Evolutionary conservation across 1,140 invertebrate species (phyloP), one percentile per base, ranked within the genome.

Genomic region (Fopius arisanus): DNA sequence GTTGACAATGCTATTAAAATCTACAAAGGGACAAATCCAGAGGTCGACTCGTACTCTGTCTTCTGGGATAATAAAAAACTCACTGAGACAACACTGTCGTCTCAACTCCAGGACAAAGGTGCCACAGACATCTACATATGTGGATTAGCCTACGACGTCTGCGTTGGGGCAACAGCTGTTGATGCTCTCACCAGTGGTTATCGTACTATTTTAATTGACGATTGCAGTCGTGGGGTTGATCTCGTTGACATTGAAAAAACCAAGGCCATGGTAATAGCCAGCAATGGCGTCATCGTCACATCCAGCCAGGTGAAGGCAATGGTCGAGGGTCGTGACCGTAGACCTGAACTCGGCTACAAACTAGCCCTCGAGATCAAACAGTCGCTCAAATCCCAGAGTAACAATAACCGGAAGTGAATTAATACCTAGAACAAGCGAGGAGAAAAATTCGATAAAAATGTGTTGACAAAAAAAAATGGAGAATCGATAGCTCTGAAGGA

Each of bases 51-150:
- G 0, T 99, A 99, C 87, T 98, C 97, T 0, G 98, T 97, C 14
- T 99, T 99, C 89, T 98, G 95, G 94, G 97, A 99, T 87, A 99
- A 99, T 88, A 94, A 96, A 83, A 96, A 96, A 85, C 84, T 96
- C 29, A 94, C 93, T 1, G 92, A 97, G 79, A 99, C 97, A 3
- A 93, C 93, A 19, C 87, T 99, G n/a, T 92, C 92, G 74, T 90
- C 91, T 1, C 93, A 97, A 82, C 88, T 99, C 40, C 90, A 92
- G 48, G 88, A 92, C 81, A 92, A 93, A 77, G 92, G 92, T 41
- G 93, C 96, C 10, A 97, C 96, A 5, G 97, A 98, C 85, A 94
- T 99, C 72, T 98, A 96, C 84, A 93, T 98, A 12, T 98, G 96
- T 86, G 98, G 98, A 0, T 87, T 99, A 48, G 97, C 98, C 0